Conservation (phyloP, 2,113 vertebrate species). For the Silurus meridionalis region DNA sequence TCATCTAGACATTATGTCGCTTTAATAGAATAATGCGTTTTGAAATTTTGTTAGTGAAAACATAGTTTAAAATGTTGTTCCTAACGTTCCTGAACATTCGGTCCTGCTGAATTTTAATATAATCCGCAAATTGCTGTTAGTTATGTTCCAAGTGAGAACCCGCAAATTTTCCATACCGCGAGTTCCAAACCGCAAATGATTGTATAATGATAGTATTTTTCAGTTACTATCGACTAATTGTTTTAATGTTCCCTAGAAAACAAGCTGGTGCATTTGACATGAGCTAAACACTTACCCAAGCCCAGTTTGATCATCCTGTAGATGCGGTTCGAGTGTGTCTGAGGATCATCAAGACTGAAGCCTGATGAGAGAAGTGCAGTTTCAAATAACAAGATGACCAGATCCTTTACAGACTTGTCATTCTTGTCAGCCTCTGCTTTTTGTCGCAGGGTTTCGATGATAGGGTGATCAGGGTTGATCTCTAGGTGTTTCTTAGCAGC, state of each 20-base stretch:
- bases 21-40: too few species aligned
- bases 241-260: not conserved
- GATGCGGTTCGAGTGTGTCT: constrained; percentile 80
- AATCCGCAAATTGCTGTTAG: too few species aligned
- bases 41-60: too few species aligned
- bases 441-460: constrained; percentile 74
- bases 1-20: too few species aligned
- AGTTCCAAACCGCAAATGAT: too few species aligned
- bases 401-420: constrained; percentile 79
- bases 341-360: constrained; percentile 79
- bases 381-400: constrained; percentile 79
- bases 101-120: too few species aligned
- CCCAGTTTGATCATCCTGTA: constrained; percentile 84
- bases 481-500: constrained; percentile 82
- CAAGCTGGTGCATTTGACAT: not conserved
- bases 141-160: too few species aligned
- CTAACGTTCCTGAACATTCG: too few species aligned
- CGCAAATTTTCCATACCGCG: too few species aligned
- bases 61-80: too few species aligned
- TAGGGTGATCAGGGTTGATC: constrained; percentile 77
- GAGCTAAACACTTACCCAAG: constrained; percentile 66
- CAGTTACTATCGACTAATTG: not conserved
- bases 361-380: constrained; percentile 78
- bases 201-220: not conserved
- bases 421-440: constrained; percentile 81